phyloP scores from a whole-genome alignment of 2,797 vertebrate species.

The Sebastes cheni region DNA sequence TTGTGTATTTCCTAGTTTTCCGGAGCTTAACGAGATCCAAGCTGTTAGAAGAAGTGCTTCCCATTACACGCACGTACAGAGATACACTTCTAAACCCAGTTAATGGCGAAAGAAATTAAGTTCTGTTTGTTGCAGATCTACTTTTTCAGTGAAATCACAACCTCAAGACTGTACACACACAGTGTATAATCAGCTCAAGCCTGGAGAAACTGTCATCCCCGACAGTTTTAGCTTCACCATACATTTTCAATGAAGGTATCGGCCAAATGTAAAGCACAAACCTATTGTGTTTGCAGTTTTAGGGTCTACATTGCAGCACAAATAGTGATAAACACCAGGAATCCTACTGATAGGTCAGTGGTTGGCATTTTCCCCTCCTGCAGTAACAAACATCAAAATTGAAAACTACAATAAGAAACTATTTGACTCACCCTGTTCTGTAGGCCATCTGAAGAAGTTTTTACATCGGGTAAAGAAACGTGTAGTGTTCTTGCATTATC shows the following conservation, averaged over 20 bases:
- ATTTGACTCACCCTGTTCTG: slow-evolving; percentile 37
- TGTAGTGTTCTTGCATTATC: not conserved
- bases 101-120: not conserved
- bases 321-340: not conserved
- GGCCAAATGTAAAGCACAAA: not conserved
- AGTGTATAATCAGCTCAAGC: not conserved
- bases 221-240: not conserved
- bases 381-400: not conserved
- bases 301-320: not conserved
- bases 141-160: not conserved
- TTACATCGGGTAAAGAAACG: not conserved
- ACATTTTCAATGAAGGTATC: not conserved
- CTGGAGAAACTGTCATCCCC: not conserved
- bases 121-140: not conserved
- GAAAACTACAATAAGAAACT: not conserved
- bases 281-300: not conserved
- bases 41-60: not conserved
- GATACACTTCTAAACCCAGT: not conserved
- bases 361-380: not conserved
- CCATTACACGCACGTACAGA: not conserved
- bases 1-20: not conserved
- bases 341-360: too few relatives aligned
- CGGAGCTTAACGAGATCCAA: not conserved
- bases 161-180: not conserved
- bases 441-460: not conserved